These are phyloP conservation scores for Anastrepha ludens DNA, from an alignment of 1,140 invertebrate species.

Conservation along the genomic window DNA sequence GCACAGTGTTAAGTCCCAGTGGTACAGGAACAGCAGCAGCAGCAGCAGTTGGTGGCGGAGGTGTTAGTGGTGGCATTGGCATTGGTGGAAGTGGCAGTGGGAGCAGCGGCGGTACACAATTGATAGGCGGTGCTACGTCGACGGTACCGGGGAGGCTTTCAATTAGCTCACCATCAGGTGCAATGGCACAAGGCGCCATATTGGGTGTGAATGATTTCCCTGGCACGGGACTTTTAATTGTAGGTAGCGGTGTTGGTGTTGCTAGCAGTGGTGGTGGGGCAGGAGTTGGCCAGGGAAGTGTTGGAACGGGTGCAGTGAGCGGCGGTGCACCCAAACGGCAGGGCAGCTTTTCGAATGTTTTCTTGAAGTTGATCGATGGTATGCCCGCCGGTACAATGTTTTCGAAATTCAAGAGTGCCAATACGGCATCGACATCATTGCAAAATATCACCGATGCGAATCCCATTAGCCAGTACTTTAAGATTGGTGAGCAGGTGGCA, in stretches of 20 bases:
- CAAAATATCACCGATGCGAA: constrained; percentile 84
- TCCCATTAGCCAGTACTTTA: constrained; percentile 91
- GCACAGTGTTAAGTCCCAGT: constrained; percentile 13
- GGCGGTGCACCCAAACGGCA: constrained; percentile 64
- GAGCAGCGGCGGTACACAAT: neutral
- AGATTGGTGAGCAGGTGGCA: constrained; percentile 90
- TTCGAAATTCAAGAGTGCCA: constrained; percentile 83
- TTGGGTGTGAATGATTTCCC: constrained; percentile 47
- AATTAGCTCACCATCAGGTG: constrained; percentile 53
- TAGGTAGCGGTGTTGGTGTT: neutral
- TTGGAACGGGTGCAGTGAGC: constrained; percentile 43
- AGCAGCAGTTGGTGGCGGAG: constrained; percentile 54
- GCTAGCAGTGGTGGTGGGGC: neutral
- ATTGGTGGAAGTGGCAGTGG: too few relatives aligned
- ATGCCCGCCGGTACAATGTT: constrained; percentile 80
- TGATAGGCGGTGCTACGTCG: neutral
- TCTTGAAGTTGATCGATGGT: constrained; percentile 74
- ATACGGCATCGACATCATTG: constrained; percentile 73
- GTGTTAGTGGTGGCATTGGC: constrained; percentile 55
- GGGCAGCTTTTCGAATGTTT: constrained; percentile 73
- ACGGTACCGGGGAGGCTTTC: neutral
- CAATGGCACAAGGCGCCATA: constrained; percentile 42
- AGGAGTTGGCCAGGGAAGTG: neutral
- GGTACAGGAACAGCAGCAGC: constrained; percentile 33
- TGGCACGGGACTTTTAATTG: neutral